A percentile compares a stretch with the other conserved stretches of the same genome.
phyloP scores from a whole-genome alignment of 2,888 invertebrate genomes.

The Adineta ricciae region DNA sequence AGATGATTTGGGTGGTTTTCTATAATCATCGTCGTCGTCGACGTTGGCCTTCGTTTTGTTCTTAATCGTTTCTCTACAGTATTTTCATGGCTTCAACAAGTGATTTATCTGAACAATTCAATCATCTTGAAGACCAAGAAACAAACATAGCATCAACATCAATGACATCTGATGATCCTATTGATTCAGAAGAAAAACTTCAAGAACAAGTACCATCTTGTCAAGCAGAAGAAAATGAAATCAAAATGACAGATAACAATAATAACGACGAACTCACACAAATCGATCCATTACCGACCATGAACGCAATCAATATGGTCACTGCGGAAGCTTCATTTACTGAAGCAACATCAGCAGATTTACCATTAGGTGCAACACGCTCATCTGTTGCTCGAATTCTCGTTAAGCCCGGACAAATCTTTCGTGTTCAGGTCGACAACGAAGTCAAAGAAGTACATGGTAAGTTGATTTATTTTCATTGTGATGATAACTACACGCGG shows the following conservation, averaged over 20 bases:
- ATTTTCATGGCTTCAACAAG: neutral
- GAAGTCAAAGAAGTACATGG: slow-evolving; percentile 21
- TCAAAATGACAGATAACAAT: neutral
- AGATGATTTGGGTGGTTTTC: neutral
- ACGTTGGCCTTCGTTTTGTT: neutral
- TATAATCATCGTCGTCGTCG: slow-evolving; percentile 5
- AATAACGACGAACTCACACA: neutral
- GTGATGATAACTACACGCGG: too few relatives aligned
- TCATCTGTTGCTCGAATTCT: slow-evolving; percentile 1
- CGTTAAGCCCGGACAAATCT: slow-evolving; percentile 19
- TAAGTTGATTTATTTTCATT: neutral
- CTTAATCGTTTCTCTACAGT: neutral
- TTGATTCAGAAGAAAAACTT: neutral
- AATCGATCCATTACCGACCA: neutral
- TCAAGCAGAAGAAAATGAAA: neutral
- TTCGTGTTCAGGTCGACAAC: slow-evolving; percentile 21
- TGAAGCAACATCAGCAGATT: slow-evolving; percentile 5
- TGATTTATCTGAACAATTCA: neutral
- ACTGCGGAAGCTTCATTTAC: neutral
- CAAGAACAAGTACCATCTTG: neutral
- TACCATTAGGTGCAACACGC: neutral
- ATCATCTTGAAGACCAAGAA: neutral
- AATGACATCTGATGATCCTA: neutral
- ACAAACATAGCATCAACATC: neutral
- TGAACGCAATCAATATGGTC: neutral